These are phyloP conservation scores for Danio aesculapii DNA, from an alignment of 2,797 vertebrate genomes.

Conservation along the genomic window DNA sequence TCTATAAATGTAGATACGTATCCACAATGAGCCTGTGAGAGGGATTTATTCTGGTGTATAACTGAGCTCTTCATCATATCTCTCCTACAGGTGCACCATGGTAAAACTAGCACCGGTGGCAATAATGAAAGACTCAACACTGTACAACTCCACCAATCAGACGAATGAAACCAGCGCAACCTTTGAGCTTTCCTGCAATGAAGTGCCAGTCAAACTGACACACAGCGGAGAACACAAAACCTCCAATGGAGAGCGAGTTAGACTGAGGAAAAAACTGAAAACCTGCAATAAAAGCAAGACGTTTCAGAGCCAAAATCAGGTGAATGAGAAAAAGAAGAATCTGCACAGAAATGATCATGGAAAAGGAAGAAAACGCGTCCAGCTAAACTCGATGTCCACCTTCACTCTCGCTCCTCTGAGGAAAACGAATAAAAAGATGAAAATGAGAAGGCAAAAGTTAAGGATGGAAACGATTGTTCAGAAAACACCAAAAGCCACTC, in stretches of 20 bases:
- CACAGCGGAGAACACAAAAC: conserved; percentile 36
- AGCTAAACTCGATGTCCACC: neutral
- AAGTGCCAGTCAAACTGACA: conserved; percentile 27
- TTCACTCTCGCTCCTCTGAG: neutral
- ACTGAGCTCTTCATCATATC: conserved; percentile 1
- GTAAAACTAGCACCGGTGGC: conserved; percentile 77
- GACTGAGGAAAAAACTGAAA: neutral
- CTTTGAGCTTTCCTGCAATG: conserved; percentile 16
- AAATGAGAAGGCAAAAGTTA: neutral
- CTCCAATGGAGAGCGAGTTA: conserved; percentile 49
- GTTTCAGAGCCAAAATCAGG: conserved; percentile 54
- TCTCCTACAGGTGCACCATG: conserved; percentile 80
- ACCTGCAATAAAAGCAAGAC: conserved; percentile 62
- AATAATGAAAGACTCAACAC: conserved; percentile 73
- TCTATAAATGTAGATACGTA: too few species aligned
- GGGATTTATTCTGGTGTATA: neutral
- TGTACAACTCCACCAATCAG: conserved; percentile 70
- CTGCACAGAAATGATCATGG: neutral
- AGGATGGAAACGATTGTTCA: conserved; percentile 14
- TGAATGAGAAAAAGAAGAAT: conserved; percentile 53
- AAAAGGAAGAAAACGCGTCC: conserved; percentile 18
- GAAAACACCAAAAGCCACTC: neutral
- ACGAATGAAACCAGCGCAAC: conserved; percentile 22
- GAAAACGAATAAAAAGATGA: neutral
- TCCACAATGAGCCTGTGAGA: too few species aligned